These are phyloP conservation scores for Probosciger aterrimus DNA, from an alignment of 2,113 vertebrate genomes.

Conservation along the genomic window DNA sequence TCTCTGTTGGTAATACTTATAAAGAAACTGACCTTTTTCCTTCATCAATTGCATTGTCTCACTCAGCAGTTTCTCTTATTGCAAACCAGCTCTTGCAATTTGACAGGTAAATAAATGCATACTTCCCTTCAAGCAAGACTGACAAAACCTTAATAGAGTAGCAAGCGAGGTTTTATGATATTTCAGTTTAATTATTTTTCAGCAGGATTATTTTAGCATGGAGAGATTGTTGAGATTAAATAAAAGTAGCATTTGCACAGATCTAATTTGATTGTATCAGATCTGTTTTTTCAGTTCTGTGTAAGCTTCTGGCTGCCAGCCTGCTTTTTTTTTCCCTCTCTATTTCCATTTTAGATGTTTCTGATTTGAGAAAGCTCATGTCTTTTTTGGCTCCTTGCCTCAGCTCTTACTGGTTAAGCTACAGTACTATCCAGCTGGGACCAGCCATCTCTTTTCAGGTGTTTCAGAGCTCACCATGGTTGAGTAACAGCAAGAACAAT, in stretches of 20 bases:
- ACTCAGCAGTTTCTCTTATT: slow-evolving; percentile 2
- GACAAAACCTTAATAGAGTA: not conserved
- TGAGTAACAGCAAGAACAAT: slow-evolving; percentile 40
- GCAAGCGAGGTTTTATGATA: not conserved
- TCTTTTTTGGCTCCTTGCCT: not conserved
- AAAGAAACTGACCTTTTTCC: not conserved
- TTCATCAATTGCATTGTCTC: not conserved
- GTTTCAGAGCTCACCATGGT: slow-evolving; percentile 29
- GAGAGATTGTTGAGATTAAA: not conserved
- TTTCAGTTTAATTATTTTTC: slow-evolving; percentile 25
- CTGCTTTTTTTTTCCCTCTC: not conserved
- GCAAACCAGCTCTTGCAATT: not conserved
- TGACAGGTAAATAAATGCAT: slow-evolving; percentile 22
- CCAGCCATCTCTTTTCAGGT: slow-evolving; percentile 16
- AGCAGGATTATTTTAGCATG: not conserved
- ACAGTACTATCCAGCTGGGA: slow-evolving; percentile 1
- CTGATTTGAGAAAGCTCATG: not conserved
- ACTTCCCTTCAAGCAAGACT: not conserved
- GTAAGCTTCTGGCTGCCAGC: not conserved
- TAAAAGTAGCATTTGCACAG: not conserved
- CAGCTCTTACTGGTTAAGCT: not conserved
- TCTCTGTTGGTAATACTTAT: slow-evolving; percentile 5
- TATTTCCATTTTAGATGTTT: not conserved
- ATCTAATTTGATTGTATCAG: not conserved
- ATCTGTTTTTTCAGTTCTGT: not conserved